Conservation (phyloP, 2,797 vertebrate genomes). For the Cuculus canorus region DNA sequence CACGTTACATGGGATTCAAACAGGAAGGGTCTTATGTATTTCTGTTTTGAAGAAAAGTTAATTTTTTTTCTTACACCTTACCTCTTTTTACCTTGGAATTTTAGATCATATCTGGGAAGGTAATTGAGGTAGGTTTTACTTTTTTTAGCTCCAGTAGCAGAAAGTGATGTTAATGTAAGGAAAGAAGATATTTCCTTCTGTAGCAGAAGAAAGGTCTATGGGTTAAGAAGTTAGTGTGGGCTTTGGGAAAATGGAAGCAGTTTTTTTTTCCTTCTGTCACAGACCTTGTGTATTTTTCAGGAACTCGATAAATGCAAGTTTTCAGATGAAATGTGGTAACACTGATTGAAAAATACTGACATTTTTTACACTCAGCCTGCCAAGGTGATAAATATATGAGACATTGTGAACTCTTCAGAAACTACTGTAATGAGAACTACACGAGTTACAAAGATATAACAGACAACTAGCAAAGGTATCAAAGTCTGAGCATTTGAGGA, state of each 20-base stretch:
- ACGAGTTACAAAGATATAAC: neutral
- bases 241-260: neutral
- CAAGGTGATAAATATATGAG: neutral
- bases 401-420: neutral
- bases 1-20: neutral
- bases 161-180: neutral
- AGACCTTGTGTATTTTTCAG: neutral
- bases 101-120: neutral
- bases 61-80: neutral
- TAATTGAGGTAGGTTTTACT: neutral
- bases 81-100: neutral
- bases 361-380: neutral
- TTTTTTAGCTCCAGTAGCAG: neutral
- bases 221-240: neutral
- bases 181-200: accelerated
- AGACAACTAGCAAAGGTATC: neutral
- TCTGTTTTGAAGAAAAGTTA: neutral
- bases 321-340: neutral
- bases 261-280: neutral
- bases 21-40: neutral
- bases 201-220: neutral
- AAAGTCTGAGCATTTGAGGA: neutral
- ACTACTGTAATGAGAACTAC: neutral
- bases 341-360: neutral
- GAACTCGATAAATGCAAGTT: neutral